Conservation (phyloP, 2,113 vertebrate species). For the Labeo rohita region DNA sequence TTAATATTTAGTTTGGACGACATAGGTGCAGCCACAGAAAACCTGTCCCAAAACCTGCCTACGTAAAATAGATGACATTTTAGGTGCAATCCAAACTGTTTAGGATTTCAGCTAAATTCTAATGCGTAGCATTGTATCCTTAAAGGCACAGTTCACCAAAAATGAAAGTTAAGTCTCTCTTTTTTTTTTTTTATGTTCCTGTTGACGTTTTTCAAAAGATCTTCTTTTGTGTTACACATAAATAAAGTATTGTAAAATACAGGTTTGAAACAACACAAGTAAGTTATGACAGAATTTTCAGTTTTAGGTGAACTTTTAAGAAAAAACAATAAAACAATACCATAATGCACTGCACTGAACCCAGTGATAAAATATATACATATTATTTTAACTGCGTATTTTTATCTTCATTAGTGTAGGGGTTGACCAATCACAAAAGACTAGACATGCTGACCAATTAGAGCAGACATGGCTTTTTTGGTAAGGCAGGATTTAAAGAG, state of each 20-base stretch:
- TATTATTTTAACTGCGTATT: not conserved
- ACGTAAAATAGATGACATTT: not conserved
- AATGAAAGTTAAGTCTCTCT: not conserved
- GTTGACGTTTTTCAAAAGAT: not conserved
- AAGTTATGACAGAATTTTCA: not conserved
- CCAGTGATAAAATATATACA: too few species aligned
- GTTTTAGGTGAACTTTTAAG: not conserved
- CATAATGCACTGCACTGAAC: not conserved
- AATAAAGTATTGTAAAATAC: not conserved
- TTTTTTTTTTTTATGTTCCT: not conserved
- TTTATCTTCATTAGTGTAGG: not conserved
- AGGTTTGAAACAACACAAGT: not conserved
- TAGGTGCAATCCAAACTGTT: not conserved
- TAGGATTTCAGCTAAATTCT: not conserved
- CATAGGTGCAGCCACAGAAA: not conserved
- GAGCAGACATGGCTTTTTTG: not conserved
- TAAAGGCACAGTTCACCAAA: not conserved
- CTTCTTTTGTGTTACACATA: not conserved
- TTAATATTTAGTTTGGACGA: slow-evolving; percentile 6
- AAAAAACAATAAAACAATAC: not conserved
- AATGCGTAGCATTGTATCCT: not conserved
- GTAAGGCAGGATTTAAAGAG: not conserved
- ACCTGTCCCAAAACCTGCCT: not conserved
- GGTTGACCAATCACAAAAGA: not conserved
- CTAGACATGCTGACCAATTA: not conserved